Conservation (phyloP, 2,888 invertebrate genomes). For the Megalurothrips usitatus region DNA sequence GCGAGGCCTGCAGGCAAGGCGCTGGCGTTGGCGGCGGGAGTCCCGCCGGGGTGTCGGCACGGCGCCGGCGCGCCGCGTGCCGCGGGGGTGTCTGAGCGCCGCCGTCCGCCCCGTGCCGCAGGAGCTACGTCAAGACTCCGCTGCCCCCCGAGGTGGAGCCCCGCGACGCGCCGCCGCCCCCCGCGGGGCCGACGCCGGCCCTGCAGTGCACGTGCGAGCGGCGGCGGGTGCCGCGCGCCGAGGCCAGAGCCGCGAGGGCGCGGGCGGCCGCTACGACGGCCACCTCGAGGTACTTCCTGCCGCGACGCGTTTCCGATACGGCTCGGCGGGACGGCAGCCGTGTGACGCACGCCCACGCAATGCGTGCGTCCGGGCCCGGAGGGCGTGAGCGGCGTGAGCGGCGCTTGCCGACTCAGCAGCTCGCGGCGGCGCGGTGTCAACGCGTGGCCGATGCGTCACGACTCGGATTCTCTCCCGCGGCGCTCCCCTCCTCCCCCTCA, state of each 20-base stretch:
- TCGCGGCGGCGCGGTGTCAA: too few relatives aligned
- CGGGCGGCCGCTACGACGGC: background rate
- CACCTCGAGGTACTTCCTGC: background rate
- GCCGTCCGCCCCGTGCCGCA: background rate
- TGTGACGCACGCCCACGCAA: too few relatives aligned
- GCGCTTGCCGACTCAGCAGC: background rate
- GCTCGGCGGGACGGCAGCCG: too few relatives aligned
- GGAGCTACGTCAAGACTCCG: background rate
- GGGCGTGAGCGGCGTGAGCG: background rate
- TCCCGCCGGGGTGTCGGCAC: background rate
- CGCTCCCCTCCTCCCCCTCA: background rate
- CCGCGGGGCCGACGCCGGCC: background rate
- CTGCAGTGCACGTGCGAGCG: slow-evolving; percentile 9
- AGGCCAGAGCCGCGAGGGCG: background rate
- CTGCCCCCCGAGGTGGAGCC: background rate
- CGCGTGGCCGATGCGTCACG: too few relatives aligned
- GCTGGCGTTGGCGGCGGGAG: background rate
- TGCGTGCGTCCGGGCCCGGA: too few relatives aligned
- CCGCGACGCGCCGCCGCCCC: background rate
- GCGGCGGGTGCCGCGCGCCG: background rate
- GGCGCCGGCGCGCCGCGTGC: too few relatives aligned
- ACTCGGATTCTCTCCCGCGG: background rate
- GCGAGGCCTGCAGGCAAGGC: background rate
- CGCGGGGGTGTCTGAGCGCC: too few relatives aligned
- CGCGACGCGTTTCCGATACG: background rate